phyloP scores from a whole-genome alignment of 2,113 vertebrate species.

The Eolophus roseicapilla region DNA sequence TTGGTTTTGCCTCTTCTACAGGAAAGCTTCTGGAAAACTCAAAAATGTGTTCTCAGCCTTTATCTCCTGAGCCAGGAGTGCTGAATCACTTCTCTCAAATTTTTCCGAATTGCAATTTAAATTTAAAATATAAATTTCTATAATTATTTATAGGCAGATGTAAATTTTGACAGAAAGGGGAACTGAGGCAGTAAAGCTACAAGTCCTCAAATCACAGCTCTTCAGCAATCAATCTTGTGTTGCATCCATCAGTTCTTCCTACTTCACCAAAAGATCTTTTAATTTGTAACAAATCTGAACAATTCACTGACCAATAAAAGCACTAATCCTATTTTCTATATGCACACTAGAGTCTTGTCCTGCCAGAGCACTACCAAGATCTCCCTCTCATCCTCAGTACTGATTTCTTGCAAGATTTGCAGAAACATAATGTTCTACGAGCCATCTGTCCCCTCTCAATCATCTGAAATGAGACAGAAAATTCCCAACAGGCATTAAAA shows the following conservation, averaged over 20 bases:
- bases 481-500: not conserved
- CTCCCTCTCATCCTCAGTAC: not conserved
- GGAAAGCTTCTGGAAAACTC: not conserved
- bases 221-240: not conserved
- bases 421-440: not conserved
- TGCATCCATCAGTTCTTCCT: not conserved
- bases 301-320: not conserved
- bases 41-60: not conserved
- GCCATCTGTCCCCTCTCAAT: not conserved
- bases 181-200: not conserved
- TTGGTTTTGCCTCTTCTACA: not conserved
- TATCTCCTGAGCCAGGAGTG: not conserved
- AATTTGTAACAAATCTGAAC: not conserved
- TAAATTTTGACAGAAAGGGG: not conserved
- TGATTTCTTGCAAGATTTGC: not conserved
- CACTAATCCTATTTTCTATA: not conserved
- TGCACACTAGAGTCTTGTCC: not conserved
- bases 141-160: not conserved
- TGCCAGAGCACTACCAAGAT: not conserved
- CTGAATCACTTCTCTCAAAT: not conserved
- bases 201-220: not conserved
- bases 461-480: not conserved
- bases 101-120: not conserved
- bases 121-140: not conserved
- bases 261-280: not conserved